A percentile compares a stretch with the other conserved stretches of the same genome.
Conservation (phyloP, 2,797 vertebrate genomes). For the Sus cebifrons region DNA sequence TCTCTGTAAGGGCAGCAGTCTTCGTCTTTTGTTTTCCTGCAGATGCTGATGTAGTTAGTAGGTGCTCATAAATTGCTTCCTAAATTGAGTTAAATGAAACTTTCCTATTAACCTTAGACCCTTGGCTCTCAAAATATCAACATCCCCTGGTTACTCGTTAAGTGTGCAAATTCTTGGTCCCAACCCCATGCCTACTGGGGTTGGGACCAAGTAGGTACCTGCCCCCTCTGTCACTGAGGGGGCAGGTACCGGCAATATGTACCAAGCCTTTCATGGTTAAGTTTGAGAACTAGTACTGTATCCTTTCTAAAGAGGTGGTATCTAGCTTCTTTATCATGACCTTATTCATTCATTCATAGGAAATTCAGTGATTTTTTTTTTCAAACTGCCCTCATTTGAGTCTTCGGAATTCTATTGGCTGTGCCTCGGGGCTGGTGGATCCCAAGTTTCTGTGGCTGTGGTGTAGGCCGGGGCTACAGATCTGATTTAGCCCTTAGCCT, state of each 20-base stretch:
- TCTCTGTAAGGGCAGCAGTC: neutral
- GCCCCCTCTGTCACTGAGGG: neutral
- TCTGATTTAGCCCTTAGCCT: neutral
- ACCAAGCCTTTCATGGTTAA: neutral
- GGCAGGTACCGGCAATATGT: neutral
- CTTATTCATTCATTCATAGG: neutral
- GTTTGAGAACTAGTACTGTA: neutral
- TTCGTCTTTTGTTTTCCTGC: neutral
- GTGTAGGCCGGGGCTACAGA: neutral
- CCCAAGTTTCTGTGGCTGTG: no score
- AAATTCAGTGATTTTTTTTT: neutral
- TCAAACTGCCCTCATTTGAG: neutral
- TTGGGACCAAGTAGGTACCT: no score
- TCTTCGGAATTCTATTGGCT: neutral
- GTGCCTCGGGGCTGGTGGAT: neutral
- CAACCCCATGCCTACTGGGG: neutral
- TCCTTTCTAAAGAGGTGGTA: neutral
- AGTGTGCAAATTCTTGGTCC: neutral
- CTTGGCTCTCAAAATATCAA: neutral
- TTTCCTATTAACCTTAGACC: neutral
- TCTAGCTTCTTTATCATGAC: neutral
- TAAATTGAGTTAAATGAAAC: neutral
- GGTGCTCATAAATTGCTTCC: neutral
- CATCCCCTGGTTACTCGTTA: neutral
- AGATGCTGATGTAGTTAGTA: conserved; percentile 1